These are phyloP conservation scores for Drosophila falleni DNA, from an alignment of 2,888 invertebrate species.

Conservation along the genomic window DNA sequence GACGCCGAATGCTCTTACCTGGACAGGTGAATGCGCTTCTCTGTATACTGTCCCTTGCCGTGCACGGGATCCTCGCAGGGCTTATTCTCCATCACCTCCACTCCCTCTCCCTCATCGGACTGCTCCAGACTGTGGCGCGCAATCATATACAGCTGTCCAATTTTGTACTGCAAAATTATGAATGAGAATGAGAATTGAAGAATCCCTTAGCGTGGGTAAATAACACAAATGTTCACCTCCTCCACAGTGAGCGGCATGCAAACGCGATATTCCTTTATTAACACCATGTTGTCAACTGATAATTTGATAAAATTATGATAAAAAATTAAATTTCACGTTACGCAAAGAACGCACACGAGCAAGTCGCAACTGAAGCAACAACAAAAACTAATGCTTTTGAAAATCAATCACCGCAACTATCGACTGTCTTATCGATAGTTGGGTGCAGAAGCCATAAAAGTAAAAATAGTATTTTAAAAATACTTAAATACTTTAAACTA, in stretches of 20 bases:
- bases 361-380: conserved; percentile 44
- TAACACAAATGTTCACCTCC: conserved; percentile 88
- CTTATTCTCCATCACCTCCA: conserved; percentile 94
- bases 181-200: conserved; percentile 4
- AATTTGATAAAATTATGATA: conserved; percentile 13
- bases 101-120: conserved; percentile 95
- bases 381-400: conserved; percentile 34
- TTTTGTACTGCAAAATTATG: conserved; percentile 89
- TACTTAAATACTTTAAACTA: not conserved
- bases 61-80: conserved; percentile 92
- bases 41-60: conserved; percentile 95
- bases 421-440: conserved; percentile 38
- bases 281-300: conserved; percentile 88
- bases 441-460: not conserved
- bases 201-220: not conserved
- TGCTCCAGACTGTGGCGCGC: conserved; percentile 97
- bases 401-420: conserved; percentile 32
- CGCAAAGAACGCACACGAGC: conserved; percentile 60
- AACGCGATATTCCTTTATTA: conserved; percentile 95
- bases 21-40: conserved; percentile 95
- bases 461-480: not conserved
- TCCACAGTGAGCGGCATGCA: conserved; percentile 97
- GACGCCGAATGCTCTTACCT: conserved; percentile 87
- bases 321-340: conserved; percentile 57
- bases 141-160: conserved; percentile 97